These are phyloP conservation scores for Sphaerophoria taeniata DNA, from an alignment of 2,888 invertebrate genomes.

Conservation along the genomic window DNA sequence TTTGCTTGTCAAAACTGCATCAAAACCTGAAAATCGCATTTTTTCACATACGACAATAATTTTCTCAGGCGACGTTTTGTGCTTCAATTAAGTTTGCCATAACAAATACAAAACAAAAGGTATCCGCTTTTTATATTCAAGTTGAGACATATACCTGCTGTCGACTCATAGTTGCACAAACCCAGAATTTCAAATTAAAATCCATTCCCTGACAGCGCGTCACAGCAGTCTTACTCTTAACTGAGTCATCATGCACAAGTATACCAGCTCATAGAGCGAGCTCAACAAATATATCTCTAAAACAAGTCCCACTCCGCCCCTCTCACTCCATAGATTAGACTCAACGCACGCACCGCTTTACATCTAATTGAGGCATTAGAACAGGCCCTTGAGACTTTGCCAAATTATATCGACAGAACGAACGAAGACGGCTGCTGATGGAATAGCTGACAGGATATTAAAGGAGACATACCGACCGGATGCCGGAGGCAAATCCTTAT, in stretches of 20 bases:
- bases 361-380: conserved; percentile 70
- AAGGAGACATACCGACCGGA: conserved; percentile 60
- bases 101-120: background rate
- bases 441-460: conserved; percentile 54
- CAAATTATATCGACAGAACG: conserved; percentile 68
- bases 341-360: conserved; percentile 52
- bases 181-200: conserved; percentile 62
- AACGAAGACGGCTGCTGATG: conserved; percentile 35
- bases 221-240: background rate
- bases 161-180: conserved; percentile 60
- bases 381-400: conserved; percentile 49
- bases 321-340: background rate
- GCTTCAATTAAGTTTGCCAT: conserved; percentile 59
- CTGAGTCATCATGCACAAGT: conserved; percentile 5
- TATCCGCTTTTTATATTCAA: conserved; percentile 4
- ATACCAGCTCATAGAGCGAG: conserved; percentile 20
- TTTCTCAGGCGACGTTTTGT: no score
- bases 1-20: no score
- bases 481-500: conserved; percentile 51
- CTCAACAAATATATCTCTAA: background rate
- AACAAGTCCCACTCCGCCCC: background rate
- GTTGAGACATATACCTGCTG: no score
- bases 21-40: no score
- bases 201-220: background rate
- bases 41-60: no score